Base-by-base conservation (phyloP, 2,113 vertebrate genomes). In the Salvator merianae region DNA sequence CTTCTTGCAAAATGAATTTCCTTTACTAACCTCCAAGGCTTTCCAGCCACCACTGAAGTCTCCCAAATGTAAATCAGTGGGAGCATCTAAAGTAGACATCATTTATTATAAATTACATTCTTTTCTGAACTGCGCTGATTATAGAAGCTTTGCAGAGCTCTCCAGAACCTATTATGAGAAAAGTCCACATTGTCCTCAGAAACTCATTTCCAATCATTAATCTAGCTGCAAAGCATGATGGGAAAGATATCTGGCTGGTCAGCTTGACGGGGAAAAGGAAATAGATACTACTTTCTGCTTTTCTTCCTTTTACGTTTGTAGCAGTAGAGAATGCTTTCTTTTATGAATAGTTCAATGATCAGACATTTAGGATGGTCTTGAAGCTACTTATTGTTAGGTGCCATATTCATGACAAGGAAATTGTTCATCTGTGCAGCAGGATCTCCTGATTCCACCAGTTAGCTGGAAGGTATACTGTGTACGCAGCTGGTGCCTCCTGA, bases 41-140 rank as follows among this genome's bases (percentile, higher is more conserved):
- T 0, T 0, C 74, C 1, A 40, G n/a, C 79, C 84, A 16, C 79
- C 59, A 75, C 86, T 32, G 79, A 83, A 84, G 71, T 79, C n/a
- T n/a, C 91, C 77, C 88, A 88, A 91, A 88, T 78, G 87, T 80
- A 88, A 89, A 91, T 84, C 88, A 87, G 75, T 79, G 50, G 82
- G 81, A 92, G 81, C 62, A 85, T 77, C 28, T 76, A 59, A 92
- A 84, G n/a, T 1, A 76, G 75, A 80, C 78, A 83, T 70, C 0
- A 83, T 78, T 88, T 86, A 80, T 77, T 90, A 86, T 47, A 82
- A 89, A 34, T 71, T 4, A 18, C 0, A 1, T 82, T 86, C 12
- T 13, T 91, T 83, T 26, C 69, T 59, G 77, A 77, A 88, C 89
- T 84, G 7, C 7, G 2, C n/a, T 87, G 34, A 85, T 78, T 78